Evolutionary conservation across 2,888 invertebrate species (phyloP), one percentile per base, ranked within the genome.

Genomic region (Leptopilina myrica): DNA sequence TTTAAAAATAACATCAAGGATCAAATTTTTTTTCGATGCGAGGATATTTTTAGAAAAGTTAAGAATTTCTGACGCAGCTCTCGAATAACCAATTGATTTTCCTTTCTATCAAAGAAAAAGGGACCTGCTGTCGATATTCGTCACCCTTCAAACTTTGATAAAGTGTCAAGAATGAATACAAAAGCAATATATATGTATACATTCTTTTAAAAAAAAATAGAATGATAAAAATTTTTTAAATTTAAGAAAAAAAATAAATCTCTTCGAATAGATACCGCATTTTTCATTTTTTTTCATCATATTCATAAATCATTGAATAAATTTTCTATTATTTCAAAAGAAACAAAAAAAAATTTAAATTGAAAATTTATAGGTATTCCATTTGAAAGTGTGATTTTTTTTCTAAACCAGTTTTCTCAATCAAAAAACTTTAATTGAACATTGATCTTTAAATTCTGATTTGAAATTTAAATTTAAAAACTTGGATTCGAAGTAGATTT

Each of bases 81-180:
- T 59, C 64, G 12, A 12, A 62, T 76, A 76, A 67, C 59, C n/a
- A 12, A 64, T 59, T 80, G 49, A 73, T 80, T 78, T 62, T 76
- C 26, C 64, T 26, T 43, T 11, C 64, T 64, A 33, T 59, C 12
- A 77, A 49, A 76, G 66, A 62, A 79, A 78, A 82, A 80, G 76
- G 49, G 78, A 77, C 66, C 78, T 79, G 73, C 78, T 78, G 78
- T 53, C 79, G 77, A 64, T 76, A 46, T 59, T 62, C 66, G 65
- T 69, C 20, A 62, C 59, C 73, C 62, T 64, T 46, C 76, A 69
- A 46, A 33, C 33, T n/a, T 62, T 79, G 78, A 83, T 83, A 83
- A 84, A 84, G 83, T 84, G 83, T 79, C 80, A 78, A 81, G 78
- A 82, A 62, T 77, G 73, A 49, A 76, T 40, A 46, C 46, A 75